A percentile compares a stretch with the other conserved stretches of the same genome.
These are phyloP conservation scores for Sycophila sp. DNA, from an alignment of 1,140 invertebrate genomes.

Conservation along the genomic window DNA sequence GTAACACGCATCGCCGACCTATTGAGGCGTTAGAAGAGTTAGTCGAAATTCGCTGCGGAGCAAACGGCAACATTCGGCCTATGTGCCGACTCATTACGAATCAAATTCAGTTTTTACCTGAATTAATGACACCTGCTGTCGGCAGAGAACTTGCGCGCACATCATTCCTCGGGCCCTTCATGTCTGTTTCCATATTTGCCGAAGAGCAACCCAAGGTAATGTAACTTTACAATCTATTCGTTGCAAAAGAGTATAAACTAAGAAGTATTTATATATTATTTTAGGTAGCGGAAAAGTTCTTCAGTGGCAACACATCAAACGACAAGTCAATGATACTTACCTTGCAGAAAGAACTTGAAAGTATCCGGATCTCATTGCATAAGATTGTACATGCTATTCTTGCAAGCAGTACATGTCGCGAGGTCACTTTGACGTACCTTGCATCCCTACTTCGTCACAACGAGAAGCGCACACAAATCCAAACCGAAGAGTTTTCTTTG, in stretches of 20 bases:
- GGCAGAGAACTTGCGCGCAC: slow-evolving; percentile 86
- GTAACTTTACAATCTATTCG: too few species aligned
- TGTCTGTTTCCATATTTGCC: slow-evolving; percentile 89
- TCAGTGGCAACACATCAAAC: slow-evolving; percentile 67
- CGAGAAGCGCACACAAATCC: slow-evolving; percentile 88
- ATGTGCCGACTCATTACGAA: slow-evolving; percentile 81
- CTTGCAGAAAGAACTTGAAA: slow-evolving; percentile 78
- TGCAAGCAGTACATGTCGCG: slow-evolving; percentile 79
- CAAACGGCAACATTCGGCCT: slow-evolving; percentile 72
- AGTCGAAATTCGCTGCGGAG: slow-evolving; percentile 74
- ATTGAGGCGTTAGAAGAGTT: slow-evolving; percentile 75
- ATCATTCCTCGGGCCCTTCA: slow-evolving; percentile 89
- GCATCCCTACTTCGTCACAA: slow-evolving; percentile 81
- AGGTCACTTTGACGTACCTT: slow-evolving; percentile 82
- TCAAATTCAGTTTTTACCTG: slow-evolving; percentile 81
- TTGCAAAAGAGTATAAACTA: too few species aligned
- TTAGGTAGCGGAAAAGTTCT: slow-evolving; percentile 73
- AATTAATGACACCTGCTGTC: slow-evolving; percentile 74
- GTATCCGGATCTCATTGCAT: slow-evolving; percentile 77
- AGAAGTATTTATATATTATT: background rate
- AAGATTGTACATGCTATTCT: slow-evolving; percentile 86
- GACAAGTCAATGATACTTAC: slow-evolving; percentile 72
- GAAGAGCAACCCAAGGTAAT: slow-evolving; percentile 84
- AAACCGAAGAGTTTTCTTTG: slow-evolving; percentile 84
- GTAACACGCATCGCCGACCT: slow-evolving; percentile 76